Evolutionary conservation across 2,888 invertebrate genomes (phyloP), one percentile per base, ranked within the genome.

Genomic region (Clistopyga incitator): DNA sequence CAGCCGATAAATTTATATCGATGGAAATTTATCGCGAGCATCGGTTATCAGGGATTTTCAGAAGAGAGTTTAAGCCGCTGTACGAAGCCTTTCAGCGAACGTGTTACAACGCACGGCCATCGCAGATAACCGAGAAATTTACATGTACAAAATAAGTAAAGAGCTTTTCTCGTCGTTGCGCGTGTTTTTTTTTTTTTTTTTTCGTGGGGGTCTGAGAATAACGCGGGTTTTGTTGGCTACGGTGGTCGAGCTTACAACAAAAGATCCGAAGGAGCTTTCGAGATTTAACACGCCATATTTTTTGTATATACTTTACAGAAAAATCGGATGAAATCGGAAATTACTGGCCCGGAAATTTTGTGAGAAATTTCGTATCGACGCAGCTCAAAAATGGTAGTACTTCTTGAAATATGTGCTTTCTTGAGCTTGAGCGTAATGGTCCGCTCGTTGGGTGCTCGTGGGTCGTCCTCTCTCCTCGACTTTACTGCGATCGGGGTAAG

Each of bases 11-110:
- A 82, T 82, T 78, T 75, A 82, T 82, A 82, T 82, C 78, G 82
- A 82, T 82, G 74, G 78, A 82, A 82, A 82, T 82, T 82, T 78
- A 74, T 78, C 82, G 82, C 54, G 59, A 70, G 68, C 45, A 34
- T n/a, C 74, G 59, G 70, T 75, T 79, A 78, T 81, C 81, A 65
- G 72, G 81, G 65, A 87, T 86, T 87, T 85, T 82, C 87, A 64
- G 67, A 56, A 52, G 68, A 52, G 68, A 61, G 61, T 68, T 80
- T 74, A 56, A 68, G 65, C 38, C 29, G 8, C 25, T 56, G 38
- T 18, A 68, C 74, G n/a, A 29, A 29, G 29, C 72, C 74, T 74
- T 56, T 50, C 25, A 64, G 34, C 34, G 45, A 45, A 78, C 56
- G 78, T 50, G 34, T 74, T 78, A 70, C 77, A 68, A 34, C 64